A percentile compares a stretch with the other conserved stretches of the same genome.
Conservation (phyloP, 2,797 vertebrate genomes). For the Sciurus carolinensis region DNA sequence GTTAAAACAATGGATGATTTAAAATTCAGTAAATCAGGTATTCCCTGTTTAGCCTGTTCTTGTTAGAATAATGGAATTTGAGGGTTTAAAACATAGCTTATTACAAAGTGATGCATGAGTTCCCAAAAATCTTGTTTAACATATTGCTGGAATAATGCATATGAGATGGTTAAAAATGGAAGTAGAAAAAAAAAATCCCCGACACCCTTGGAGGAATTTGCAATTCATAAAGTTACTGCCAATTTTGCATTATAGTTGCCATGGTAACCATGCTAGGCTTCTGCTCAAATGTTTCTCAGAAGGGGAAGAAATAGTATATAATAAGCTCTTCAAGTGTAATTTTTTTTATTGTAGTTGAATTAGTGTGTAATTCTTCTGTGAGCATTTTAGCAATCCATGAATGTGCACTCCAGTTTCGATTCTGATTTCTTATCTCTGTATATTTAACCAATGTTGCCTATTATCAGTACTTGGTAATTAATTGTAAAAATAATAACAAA, state of each 20-base stretch:
- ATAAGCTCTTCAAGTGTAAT: constrained; percentile 86
- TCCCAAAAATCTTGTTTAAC: constrained; percentile 84
- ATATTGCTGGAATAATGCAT: constrained; percentile 86
- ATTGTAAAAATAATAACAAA: constrained; percentile 80
- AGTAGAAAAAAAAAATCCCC: constrained; percentile 79
- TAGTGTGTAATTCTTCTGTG: constrained; percentile 84
- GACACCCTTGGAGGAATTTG: constrained; percentile 83
- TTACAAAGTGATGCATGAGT: constrained; percentile 83
- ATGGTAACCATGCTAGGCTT: constrained; percentile 87
- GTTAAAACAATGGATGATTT: constrained; percentile 47
- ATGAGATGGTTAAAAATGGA: constrained; percentile 86
- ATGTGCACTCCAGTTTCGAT: constrained; percentile 48
- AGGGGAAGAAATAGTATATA: constrained; percentile 83
- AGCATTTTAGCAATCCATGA: constrained; percentile 81
- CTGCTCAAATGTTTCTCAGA: constrained; percentile 85
- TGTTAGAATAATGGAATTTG: constrained; percentile 77
- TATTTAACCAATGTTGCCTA: constrained; percentile 55
- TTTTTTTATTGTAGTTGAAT: constrained; percentile 86
- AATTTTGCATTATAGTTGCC: constrained; percentile 86
- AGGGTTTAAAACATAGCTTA: constrained; percentile 80
- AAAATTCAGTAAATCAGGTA: constrained; percentile 60
- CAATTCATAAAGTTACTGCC: constrained; percentile 85
- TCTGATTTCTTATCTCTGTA: constrained; percentile 69
- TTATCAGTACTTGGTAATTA: constrained; percentile 63
- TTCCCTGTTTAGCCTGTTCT: constrained; percentile 63